Conservation (phyloP, 2,888 invertebrate genomes). For the Drosophila leonis region DNA sequence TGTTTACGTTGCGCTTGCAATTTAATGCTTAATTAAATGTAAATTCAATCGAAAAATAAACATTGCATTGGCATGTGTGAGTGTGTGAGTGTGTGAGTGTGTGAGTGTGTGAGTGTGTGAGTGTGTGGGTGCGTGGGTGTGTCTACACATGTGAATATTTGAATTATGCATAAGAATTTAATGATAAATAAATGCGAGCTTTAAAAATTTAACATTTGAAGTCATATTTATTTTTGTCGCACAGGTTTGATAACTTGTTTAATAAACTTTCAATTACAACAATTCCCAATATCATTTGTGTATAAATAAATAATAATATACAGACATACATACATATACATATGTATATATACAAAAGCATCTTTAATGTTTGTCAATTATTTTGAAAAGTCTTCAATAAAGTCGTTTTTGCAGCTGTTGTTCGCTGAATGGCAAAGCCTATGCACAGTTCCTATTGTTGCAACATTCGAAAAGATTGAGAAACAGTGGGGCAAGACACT, state of each 20-base stretch:
- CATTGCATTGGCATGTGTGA: background rate
- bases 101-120: background rate
- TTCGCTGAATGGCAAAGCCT: conserved; percentile 1
- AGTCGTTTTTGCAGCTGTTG: conserved; percentile 3
- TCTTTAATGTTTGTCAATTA: background rate
- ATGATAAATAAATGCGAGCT: background rate
- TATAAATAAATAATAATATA: background rate
- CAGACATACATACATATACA: background rate
- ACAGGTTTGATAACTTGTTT: background rate
- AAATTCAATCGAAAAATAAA: background rate
- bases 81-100: background rate
- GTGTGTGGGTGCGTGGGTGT: background rate
- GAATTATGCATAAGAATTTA: background rate
- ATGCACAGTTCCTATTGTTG: background rate
- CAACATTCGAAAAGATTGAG: background rate
- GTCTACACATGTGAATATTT: background rate
- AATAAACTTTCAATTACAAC: conserved; percentile 1
- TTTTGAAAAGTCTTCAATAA: background rate
- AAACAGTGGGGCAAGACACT: background rate
- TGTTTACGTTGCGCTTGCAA: background rate
- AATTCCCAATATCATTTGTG: background rate
- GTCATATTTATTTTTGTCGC: conserved; percentile 7
- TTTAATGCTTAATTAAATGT: background rate
- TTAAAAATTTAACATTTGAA: background rate
- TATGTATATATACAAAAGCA: background rate